Evolutionary conservation across 2,113 vertebrate genomes (phyloP).

Genomic region (Passer montanus): DNA sequence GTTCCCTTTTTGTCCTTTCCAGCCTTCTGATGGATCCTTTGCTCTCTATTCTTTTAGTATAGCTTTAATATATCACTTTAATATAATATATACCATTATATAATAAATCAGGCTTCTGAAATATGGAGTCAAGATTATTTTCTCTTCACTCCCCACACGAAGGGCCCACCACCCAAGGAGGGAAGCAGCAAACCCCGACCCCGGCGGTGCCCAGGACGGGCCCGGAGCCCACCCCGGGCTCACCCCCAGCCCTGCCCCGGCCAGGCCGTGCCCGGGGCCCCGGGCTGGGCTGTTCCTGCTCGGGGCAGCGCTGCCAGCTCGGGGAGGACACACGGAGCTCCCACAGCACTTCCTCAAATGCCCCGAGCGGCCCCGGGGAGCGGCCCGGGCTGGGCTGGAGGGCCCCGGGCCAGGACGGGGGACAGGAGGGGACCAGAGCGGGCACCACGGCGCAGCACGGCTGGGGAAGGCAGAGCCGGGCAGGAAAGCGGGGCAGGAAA

Average conservation of each 20-base stretch:
- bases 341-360: constrained; percentile 73
- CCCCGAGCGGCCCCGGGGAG: not conserved
- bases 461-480: not conserved
- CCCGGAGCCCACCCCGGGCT: accelerated
- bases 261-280: not conserved
- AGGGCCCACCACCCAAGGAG: no score
- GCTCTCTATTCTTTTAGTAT: no score
- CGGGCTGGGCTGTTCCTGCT: not conserved
- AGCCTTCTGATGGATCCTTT: no score
- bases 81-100: no score
- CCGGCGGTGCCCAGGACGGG: accelerated
- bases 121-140: no score
- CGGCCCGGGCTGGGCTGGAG: not conserved
- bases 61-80: no score
- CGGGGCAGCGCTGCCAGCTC: not conserved
- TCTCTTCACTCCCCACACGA: no score
- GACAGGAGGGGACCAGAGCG: no score
- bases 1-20: no score
- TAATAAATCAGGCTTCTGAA: no score
- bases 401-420: accelerated
- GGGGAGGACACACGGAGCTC: not conserved
- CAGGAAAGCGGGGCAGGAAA: constrained; percentile 18
- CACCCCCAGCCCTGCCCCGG: not conserved
- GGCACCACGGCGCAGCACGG: accelerated
- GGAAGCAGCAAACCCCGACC: not conserved